A percentile compares a stretch with the other conserved stretches of the same genome.
Conservation (phyloP, 1,140 invertebrate species). For the Cotesia chilonis region DNA sequence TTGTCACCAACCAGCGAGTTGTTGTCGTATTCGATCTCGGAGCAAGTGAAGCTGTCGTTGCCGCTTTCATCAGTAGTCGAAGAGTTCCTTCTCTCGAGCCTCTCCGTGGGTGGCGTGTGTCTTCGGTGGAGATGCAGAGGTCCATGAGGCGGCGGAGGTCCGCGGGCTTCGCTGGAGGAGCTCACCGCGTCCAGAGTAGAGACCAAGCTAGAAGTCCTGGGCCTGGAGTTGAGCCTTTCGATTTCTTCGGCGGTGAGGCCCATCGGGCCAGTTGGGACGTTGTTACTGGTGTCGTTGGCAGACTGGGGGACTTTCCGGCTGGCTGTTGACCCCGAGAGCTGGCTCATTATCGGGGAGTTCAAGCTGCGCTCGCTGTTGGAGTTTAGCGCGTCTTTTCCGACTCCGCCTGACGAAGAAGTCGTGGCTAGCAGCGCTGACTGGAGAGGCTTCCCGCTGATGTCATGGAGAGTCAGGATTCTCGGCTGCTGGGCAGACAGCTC, state of each 20-base stretch:
- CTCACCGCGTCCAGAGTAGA: slow-evolving; percentile 93
- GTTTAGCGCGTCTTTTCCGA: slow-evolving; percentile 82
- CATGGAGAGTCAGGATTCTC: slow-evolving; percentile 88
- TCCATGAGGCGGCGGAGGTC: slow-evolving; percentile 68
- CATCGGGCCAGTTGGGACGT: slow-evolving; percentile 72
- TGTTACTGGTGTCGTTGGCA: slow-evolving; percentile 65
- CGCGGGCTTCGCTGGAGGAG: slow-evolving; percentile 85
- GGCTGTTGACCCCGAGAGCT: slow-evolving; percentile 81
- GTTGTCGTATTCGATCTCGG: slow-evolving; percentile 96
- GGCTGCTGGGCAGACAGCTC: slow-evolving; percentile 91
- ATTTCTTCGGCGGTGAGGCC: slow-evolving; percentile 93
- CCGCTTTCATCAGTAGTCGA: slow-evolving; percentile 94
- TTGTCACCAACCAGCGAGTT: slow-evolving; percentile 84
- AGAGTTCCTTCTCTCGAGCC: slow-evolving; percentile 74
- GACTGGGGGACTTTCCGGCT: slow-evolving; percentile 71
- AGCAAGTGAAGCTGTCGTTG: slow-evolving; percentile 97
- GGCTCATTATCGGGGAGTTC: slow-evolving; percentile 90
- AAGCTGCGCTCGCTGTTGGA: slow-evolving; percentile 90
- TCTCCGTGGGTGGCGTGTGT: slow-evolving; percentile 75
- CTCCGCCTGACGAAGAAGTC: slow-evolving; percentile 84
- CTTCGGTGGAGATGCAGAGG: slow-evolving; percentile 70
- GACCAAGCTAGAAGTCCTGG: slow-evolving; percentile 86
- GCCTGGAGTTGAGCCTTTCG: slow-evolving; percentile 86
- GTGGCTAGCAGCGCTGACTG: slow-evolving; percentile 88
- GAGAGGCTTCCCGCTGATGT: slow-evolving; percentile 90